Base-by-base conservation (phyloP, 1,140 invertebrate species). In the Saxidomus purpurata region DNA sequence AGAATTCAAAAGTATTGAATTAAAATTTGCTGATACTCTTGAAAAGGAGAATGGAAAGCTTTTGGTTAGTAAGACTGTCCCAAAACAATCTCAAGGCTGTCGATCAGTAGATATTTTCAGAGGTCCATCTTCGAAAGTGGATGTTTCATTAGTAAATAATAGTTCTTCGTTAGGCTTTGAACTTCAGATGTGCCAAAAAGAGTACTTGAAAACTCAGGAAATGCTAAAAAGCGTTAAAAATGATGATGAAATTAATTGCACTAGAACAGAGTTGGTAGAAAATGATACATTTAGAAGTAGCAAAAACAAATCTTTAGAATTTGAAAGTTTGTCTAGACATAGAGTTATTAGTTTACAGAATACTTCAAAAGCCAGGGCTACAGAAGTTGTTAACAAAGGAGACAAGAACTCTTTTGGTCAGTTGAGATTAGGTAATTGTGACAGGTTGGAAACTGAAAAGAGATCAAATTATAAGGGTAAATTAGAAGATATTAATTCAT, bases 401-500 rank as follows among this genome's bases (percentile, higher is more conserved):
- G n/a, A n/a, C n/a, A n/a, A n/a, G n/a, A n/a, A n/a, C n/a, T n/a
- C n/a, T n/a, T n/a, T n/a, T n/a, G n/a, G n/a, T n/a, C n/a, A n/a
- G n/a, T n/a, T n/a, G n/a, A n/a, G n/a, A n/a, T n/a, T n/a, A n/a
- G n/a, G n/a, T n/a, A 43, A 43, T 43, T 8, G 6, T 43, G 6
- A 59, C 55, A 59, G 17, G 8, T 1, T 31, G 25, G 31, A 36
- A 67, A 13, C 2, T n/a, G 67, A 17, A n/a, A 19, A 38, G 34
- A 67, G 17, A 8, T 71, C 67, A 38, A 1, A 8, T 22, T 2
- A 36, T 28, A 17, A 38, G 19, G 34, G 34, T 49, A 4, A 49
- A 28, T 49, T 77, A 49, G 22, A 49, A 49, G 13, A 52, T 15
- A 77, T 77, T 17, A 77, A 77, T 77, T 8, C 74, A 25, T 49